phyloP scores from a whole-genome alignment of 2,113 vertebrate genomes.

The Indicator indicator region DNA sequence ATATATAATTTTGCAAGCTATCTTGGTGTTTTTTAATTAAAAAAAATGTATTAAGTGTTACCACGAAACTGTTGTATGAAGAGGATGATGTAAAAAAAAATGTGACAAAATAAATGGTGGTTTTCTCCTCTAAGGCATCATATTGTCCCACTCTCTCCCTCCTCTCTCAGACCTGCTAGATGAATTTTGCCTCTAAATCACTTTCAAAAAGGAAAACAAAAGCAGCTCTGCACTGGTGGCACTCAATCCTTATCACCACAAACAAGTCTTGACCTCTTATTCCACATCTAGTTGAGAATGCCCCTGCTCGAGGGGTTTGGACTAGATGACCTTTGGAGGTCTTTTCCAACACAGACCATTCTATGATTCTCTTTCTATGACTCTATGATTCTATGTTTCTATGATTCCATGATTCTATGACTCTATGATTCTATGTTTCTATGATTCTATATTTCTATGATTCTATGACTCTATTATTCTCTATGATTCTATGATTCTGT shows the following conservation, averaged over 20 bases:
- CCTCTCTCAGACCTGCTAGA: background rate
- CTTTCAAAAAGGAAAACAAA: background rate
- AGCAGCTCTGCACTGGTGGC: background rate
- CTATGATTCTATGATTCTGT: no score
- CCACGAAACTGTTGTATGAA: conserved; percentile 81
- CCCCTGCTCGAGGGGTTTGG: no score
- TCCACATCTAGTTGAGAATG: background rate
- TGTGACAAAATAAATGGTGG: conserved; percentile 93
- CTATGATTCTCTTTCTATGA: no score
- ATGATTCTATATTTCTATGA: no score
- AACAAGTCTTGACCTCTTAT: background rate
- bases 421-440: no score
- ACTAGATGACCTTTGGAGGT: no score
- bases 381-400: no score
- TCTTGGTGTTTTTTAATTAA: conserved; percentile 55
- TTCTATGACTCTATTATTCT: no score
- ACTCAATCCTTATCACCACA: background rate
- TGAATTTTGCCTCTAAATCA: background rate
- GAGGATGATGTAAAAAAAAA: conserved; percentile 86
- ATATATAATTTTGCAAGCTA: conserved; percentile 96
- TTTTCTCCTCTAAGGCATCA: conserved; percentile 73
- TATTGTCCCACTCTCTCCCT: conserved; percentile 39
- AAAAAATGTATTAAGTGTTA: conserved; percentile 86
- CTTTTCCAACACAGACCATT: no score
- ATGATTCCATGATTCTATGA: no score